phyloP scores from a whole-genome alignment of 2,113 vertebrate genomes.

The Toxotes chatareus region DNA sequence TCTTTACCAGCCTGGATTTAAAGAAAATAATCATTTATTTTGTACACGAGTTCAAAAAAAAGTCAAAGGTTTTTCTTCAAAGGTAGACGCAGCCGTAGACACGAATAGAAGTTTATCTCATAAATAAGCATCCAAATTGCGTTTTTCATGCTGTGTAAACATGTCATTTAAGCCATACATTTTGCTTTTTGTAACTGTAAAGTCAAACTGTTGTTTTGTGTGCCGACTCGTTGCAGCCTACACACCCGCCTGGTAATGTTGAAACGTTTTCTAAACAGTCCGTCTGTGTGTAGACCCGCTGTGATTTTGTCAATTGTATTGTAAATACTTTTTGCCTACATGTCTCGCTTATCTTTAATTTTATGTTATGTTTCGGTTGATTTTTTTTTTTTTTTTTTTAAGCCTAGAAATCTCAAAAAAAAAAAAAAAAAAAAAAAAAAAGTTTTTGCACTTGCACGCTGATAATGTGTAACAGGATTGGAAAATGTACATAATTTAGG shows the following conservation, averaged over 20 bases:
- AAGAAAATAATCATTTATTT: conserved; percentile 26
- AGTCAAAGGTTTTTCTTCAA: not conserved
- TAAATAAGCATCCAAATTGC: not conserved
- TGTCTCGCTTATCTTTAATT: conserved; percentile 22
- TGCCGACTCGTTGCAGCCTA: conserved; percentile 7
- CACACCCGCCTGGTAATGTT: conserved; percentile 38
- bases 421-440: no score
- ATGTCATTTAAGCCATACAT: conserved; percentile 69
- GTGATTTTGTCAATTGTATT: conserved; percentile 61
- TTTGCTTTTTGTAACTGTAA: conserved; percentile 43
- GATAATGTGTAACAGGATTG: not conserved
- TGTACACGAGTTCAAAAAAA: not conserved
- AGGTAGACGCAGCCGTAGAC: not conserved
- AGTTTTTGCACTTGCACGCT: conserved; percentile 34
- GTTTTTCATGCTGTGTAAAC: conserved; percentile 29
- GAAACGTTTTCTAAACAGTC: conserved; percentile 8
- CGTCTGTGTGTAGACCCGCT: conserved; percentile 47
- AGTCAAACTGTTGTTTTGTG: conserved; percentile 21
- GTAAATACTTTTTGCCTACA: conserved; percentile 69
- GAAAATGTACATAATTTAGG: conserved; percentile 49
- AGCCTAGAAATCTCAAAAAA: not conserved
- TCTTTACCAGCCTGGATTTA: conserved; percentile 22
- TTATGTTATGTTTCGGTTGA: conserved; percentile 14
- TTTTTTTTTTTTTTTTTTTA: not conserved
- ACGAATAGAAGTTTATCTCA: not conserved